These are phyloP conservation scores for Frankliniella intonsa DNA, from an alignment of 2,888 invertebrate species.

Conservation along the genomic window DNA sequence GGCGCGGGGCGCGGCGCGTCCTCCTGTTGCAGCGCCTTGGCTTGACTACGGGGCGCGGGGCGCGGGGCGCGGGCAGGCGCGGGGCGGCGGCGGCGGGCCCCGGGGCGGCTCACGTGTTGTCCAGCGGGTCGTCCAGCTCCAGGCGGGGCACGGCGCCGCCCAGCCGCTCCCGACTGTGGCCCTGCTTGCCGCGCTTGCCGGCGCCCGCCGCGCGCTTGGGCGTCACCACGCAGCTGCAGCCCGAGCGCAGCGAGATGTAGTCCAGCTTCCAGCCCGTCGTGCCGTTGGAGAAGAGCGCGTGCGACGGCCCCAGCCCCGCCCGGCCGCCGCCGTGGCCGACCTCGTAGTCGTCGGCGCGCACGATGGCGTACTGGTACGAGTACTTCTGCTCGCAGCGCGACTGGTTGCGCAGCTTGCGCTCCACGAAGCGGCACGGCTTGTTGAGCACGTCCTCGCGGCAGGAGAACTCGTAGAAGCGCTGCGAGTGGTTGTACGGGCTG, in stretches of 20 bases:
- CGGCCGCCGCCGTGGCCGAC: slow-evolving; percentile 49
- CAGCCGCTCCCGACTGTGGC: no score
- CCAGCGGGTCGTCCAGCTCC: neutral
- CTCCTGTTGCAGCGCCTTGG: no score
- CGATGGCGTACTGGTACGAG: slow-evolving; percentile 78
- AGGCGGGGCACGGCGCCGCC: neutral
- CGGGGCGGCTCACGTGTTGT: slow-evolving; percentile 1
- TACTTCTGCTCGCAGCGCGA: slow-evolving; percentile 80
- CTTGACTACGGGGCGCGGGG: neutral
- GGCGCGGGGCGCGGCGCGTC: no score
- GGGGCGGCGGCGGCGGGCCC: neutral
- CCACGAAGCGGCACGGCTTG: slow-evolving; percentile 70
- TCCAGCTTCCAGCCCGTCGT: slow-evolving; percentile 66
- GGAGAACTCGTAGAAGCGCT: slow-evolving; percentile 68
- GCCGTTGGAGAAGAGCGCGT: slow-evolving; percentile 35
- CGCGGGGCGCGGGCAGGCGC: neutral
- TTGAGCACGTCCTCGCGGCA: slow-evolving; percentile 67
- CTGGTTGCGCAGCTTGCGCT: slow-evolving; percentile 61
- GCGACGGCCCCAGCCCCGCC: slow-evolving; percentile 35
- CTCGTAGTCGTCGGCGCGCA: slow-evolving; percentile 57
- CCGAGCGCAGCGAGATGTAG: slow-evolving; percentile 75
- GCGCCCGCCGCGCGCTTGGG: slow-evolving; percentile 46
- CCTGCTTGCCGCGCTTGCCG: neutral
- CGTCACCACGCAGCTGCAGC: slow-evolving; percentile 75
- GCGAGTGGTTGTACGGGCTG: slow-evolving; percentile 41